Percentiles rank a stretch among this genome's conserved stretches.
These are phyloP conservation scores for Drosophila malerkotliana DNA, from an alignment of 1,140 invertebrate genomes.

Conservation along the genomic window DNA sequence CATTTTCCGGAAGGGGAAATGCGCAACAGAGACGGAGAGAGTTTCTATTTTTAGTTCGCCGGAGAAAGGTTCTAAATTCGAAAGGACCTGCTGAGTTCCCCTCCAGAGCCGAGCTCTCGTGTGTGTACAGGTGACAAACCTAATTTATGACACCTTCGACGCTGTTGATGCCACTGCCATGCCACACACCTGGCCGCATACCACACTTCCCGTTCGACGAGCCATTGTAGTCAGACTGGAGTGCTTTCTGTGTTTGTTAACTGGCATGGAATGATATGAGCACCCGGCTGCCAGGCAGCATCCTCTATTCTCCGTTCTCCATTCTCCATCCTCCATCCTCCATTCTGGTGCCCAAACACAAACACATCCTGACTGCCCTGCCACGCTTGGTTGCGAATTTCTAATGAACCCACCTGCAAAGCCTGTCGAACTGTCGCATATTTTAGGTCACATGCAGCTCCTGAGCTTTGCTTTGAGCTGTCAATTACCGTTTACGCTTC, in stretches of 20 bases:
- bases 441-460: constrained; percentile 70
- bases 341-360: constrained; percentile 21
- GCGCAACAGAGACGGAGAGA: constrained; percentile 18
- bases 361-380: constrained; percentile 25
- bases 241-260: constrained; percentile 71
- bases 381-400: constrained; percentile 47
- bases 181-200: constrained; percentile 14
- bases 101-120: constrained; percentile 11
- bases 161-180: constrained; percentile 28
- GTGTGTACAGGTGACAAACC: constrained; percentile 67
- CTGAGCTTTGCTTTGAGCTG: constrained; percentile 65
- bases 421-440: constrained; percentile 65
- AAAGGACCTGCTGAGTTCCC: constrained; percentile 5
- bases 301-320: constrained; percentile 9
- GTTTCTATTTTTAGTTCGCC: constrained; percentile 17
- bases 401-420: constrained; percentile 65
- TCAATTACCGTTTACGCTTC: constrained; percentile 82
- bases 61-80: constrained; percentile 30
- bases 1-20: constrained; percentile 52
- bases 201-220: constrained; percentile 5
- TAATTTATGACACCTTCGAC: constrained; percentile 60
- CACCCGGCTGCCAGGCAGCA: constrained; percentile 20
- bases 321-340: constrained; percentile 2
- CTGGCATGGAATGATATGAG: constrained; percentile 69
- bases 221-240: constrained; percentile 52